These are phyloP conservation scores for cattle (Bos taurus) DNA, from an alignment of 2,113 vertebrate genomes.

Conservation along the genomic window ARS-UCD2.0 NC_037343.1:62975501-62976000, in stretches of 20 bases:
- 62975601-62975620: not conserved
- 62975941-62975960: not conserved
- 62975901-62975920: not conserved
- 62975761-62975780: not conserved
- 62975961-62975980: not conserved
- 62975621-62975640: not conserved
- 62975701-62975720: not conserved
- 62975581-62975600: not conserved
- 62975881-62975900: not conserved
- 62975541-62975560: not conserved
- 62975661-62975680: not conserved
- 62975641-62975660: not conserved
- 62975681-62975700: not conserved
- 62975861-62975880: not conserved
- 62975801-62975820: not conserved
- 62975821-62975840: not conserved
- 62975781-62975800: not conserved
- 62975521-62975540: not conserved
- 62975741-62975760: not conserved
- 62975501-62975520: not conserved
- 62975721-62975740: not conserved
- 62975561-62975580: not conserved
- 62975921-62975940: not conserved
- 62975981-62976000: not conserved
- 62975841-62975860: not conserved